Percentiles rank a stretch among this genome's conserved stretches.
Evolutionary conservation across 2,113 vertebrate genomes (phyloP).

Genomic region (Hippocampus comes): DNA sequence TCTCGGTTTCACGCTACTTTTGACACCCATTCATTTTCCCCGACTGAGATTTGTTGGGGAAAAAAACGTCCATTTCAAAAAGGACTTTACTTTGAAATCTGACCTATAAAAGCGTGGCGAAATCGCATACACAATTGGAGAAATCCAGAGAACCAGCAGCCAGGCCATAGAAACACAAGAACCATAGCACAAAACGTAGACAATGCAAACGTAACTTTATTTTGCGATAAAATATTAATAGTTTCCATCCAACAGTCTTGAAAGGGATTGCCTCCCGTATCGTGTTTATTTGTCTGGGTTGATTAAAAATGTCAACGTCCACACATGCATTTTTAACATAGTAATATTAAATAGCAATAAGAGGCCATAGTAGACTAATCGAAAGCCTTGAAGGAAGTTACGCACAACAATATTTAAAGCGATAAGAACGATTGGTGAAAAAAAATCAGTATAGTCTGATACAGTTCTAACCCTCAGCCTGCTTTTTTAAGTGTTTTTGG

Average conservation of each 20-base stretch:
- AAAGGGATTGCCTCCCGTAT: neutral
- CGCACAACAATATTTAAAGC: neutral
- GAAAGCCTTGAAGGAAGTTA: neutral
- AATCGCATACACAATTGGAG: too few relatives aligned
- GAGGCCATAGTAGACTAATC: too few relatives aligned
- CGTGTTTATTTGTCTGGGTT: neutral
- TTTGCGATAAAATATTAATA: too few relatives aligned
- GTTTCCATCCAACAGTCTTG: too few relatives aligned
- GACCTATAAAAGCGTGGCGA: too few relatives aligned
- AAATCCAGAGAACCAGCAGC: too few relatives aligned
- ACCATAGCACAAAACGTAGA: too few relatives aligned
- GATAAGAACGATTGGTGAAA: neutral
- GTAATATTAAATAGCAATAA: neutral
- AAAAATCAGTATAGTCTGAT: neutral
- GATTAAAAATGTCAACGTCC: neutral
- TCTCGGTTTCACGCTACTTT: slow-evolving; percentile 13
- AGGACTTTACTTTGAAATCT: too few relatives aligned
- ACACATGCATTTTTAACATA: neutral
- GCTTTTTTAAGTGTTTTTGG: neutral
- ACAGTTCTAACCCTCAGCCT: neutral
- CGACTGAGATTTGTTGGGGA: too few relatives aligned
- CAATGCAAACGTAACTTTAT: too few relatives aligned
- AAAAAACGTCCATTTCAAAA: neutral
- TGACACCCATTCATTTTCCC: neutral
- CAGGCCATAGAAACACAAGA: too few relatives aligned